phyloP scores from a whole-genome alignment of 35 echinoderm and acorn worm genomes.

The Patiria miniata region DNA sequence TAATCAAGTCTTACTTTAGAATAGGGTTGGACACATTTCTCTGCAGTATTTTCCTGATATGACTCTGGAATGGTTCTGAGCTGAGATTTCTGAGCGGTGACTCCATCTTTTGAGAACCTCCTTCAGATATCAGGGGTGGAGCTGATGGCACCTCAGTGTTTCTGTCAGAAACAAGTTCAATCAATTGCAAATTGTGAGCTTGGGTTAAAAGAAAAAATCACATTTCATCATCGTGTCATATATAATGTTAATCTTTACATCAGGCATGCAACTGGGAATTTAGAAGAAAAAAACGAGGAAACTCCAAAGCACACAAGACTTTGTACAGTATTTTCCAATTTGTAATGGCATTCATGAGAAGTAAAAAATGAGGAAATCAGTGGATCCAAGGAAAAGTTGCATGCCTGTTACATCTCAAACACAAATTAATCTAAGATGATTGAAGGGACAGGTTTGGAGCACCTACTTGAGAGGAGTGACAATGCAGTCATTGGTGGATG shows the following conservation, averaged over 20 bases:
- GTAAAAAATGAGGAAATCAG: too few species aligned
- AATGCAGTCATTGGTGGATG: slow-evolving; percentile 70
- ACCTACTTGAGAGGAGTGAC: slow-evolving; percentile 67
- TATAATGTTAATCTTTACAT: too few species aligned
- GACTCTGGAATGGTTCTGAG: slow-evolving; percentile 74
- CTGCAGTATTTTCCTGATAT: slow-evolving; percentile 72
- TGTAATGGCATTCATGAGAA: too few species aligned
- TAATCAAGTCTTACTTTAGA: slow-evolving; percentile 58
- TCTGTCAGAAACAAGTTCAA: not conserved
- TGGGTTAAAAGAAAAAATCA: not conserved
- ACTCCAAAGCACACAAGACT: too few species aligned
- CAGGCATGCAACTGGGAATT: too few species aligned
- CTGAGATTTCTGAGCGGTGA: slow-evolving; percentile 63
- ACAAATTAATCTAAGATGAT: too few species aligned
- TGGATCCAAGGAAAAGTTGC: too few species aligned
- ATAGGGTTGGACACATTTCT: slow-evolving; percentile 76
- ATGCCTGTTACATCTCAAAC: too few species aligned
- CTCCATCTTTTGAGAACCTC: slow-evolving; percentile 27
- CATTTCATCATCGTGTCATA: not conserved
- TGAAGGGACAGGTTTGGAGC: too few species aligned
- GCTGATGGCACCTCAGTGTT: slow-evolving; percentile 11
- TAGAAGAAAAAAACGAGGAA: too few species aligned
- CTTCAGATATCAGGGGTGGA: slow-evolving; percentile 60
- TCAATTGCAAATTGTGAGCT: too few species aligned
- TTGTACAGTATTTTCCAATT: too few species aligned